phyloP scores from a whole-genome alignment of 1,140 invertebrate species.

The Drosophila biarmipes region DNA sequence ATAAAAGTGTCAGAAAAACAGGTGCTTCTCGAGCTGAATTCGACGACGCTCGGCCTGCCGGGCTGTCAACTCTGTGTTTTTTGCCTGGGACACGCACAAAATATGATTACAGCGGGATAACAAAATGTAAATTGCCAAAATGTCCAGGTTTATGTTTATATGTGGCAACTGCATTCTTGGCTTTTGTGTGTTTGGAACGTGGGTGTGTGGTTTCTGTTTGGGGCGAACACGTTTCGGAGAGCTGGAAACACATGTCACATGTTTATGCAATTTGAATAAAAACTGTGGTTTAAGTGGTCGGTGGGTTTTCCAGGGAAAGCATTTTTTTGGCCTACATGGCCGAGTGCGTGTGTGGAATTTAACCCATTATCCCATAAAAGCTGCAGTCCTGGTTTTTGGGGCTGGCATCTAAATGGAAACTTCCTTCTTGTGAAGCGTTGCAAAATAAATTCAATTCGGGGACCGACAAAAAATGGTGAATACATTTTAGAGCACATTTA shows the following conservation, averaged over 20 bases:
- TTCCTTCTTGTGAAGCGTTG: background rate
- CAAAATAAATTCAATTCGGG: background rate
- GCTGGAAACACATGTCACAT: conserved; percentile 1
- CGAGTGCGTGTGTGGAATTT: background rate
- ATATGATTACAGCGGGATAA: conserved; percentile 29
- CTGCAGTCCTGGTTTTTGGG: background rate
- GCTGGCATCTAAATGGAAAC: background rate
- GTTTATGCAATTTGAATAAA: conserved; percentile 8
- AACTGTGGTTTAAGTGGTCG: conserved; percentile 1
- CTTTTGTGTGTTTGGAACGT: background rate
- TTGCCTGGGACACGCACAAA: conserved; percentile 23
- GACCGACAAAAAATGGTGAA: too few relatives aligned
- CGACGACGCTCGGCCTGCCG: conserved; percentile 24
- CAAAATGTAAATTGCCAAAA: background rate
- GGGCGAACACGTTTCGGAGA: background rate
- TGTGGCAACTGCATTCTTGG: conserved; percentile 3
- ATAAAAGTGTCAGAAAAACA: conserved; percentile 53
- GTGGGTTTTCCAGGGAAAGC: background rate
- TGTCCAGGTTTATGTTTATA: background rate
- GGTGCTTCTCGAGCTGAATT: background rate
- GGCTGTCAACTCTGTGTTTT: conserved; percentile 28
- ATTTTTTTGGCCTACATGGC: background rate
- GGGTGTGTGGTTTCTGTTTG: background rate
- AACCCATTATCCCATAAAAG: background rate
- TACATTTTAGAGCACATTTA: too few relatives aligned